A percentile compares a stretch with the other conserved stretches of the same genome.
Evolutionary conservation across 2,113 vertebrate species (phyloP).

Genomic region (Morone chrysops): DNA sequence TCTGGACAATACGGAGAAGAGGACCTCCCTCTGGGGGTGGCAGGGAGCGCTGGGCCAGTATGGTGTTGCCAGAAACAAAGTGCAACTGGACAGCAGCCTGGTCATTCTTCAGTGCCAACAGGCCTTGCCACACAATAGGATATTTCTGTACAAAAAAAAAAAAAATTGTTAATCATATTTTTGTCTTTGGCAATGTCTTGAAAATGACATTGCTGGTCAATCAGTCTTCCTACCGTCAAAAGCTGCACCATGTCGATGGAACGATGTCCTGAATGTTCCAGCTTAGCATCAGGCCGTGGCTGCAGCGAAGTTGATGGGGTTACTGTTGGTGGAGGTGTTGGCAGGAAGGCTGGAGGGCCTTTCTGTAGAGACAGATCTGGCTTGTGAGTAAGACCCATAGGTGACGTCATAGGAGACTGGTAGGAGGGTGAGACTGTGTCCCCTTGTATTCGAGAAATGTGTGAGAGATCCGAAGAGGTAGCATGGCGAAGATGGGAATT

Average conservation of each 20-base stretch:
- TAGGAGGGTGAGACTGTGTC: slow-evolving; percentile 91
- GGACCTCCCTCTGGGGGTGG: slow-evolving; percentile 94
- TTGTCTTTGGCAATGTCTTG: background rate
- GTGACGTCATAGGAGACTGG: slow-evolving; percentile 85
- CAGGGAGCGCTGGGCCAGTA: slow-evolving; percentile 94
- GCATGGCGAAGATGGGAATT: slow-evolving; percentile 86
- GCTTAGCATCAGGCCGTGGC: slow-evolving; percentile 85
- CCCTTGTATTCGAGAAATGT: slow-evolving; percentile 85
- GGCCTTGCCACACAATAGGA: slow-evolving; percentile 98
- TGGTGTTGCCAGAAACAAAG: slow-evolving; percentile 96
- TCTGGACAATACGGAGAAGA: slow-evolving; percentile 94
- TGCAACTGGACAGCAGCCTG: slow-evolving; percentile 97
- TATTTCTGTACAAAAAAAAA: slow-evolving; percentile 88
- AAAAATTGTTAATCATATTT: background rate
- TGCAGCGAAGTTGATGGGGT: slow-evolving; percentile 76
- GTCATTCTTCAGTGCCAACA: slow-evolving; percentile 96
- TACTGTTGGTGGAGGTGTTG: slow-evolving; percentile 75
- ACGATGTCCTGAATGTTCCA: slow-evolving; percentile 88
- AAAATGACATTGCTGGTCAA: slow-evolving; percentile 9
- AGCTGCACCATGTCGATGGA: slow-evolving; percentile 97
- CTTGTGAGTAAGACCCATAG: slow-evolving; percentile 88
- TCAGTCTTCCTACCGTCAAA: slow-evolving; percentile 86
- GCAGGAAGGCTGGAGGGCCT: slow-evolving; percentile 83
- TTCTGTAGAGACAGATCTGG: slow-evolving; percentile 87
- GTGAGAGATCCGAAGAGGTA: slow-evolving; percentile 87